These are phyloP conservation scores for Orycteropus afer DNA, from an alignment of 2,113 vertebrate genomes.

Conservation along the genomic window DNA sequence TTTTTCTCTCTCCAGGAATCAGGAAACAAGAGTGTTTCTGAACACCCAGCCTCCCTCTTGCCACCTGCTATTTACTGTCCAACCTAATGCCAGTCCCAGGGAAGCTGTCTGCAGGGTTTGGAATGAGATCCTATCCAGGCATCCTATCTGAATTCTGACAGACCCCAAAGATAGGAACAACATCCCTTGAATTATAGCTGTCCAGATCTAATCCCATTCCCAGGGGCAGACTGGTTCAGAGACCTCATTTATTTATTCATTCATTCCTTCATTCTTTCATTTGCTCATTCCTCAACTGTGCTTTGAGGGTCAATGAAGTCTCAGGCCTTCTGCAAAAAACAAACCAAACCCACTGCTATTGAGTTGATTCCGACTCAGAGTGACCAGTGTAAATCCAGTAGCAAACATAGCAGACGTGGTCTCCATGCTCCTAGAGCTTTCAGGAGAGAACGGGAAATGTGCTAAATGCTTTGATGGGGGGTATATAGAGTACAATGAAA, in stretches of 20 bases:
- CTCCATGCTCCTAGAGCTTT: not conserved
- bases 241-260: not conserved
- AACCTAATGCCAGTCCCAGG: not conserved
- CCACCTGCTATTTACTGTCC: not conserved
- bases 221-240: fast-evolving
- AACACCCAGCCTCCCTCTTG: slow-evolving; percentile 39
- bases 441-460: not conserved
- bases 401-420: not conserved
- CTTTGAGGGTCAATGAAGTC: not conserved
- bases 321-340: not conserved
- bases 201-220: not conserved
- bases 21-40: slow-evolving; percentile 67
- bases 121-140: not conserved
- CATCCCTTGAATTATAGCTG: not conserved
- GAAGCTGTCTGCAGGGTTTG: not conserved
- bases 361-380: no score
- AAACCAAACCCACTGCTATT: no score
- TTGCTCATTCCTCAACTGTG: not conserved
- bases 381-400: not conserved
- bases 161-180: not conserved
- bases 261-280: not conserved
- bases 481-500: not conserved
- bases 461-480: not conserved
- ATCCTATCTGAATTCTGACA: not conserved
- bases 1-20: not conserved